These are phyloP conservation scores for Drosophila percnosoma DNA, from an alignment of 2,888 invertebrate species.

Conservation along the genomic window DNA sequence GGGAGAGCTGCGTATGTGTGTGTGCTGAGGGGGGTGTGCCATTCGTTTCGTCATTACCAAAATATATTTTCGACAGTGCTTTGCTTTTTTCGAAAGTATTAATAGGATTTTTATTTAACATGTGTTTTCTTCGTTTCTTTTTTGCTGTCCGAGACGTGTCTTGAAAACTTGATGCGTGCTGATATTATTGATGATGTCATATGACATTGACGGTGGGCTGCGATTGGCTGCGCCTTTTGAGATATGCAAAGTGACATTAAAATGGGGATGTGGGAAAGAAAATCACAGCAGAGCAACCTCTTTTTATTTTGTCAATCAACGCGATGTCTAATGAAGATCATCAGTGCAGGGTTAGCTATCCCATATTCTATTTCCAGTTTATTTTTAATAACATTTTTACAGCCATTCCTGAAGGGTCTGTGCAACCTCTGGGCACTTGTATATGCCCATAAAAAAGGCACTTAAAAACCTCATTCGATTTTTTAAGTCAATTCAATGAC, in stretches of 20 bases:
- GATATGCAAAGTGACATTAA: constrained; percentile 48
- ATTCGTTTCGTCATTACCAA: constrained; percentile 66
- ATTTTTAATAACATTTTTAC: constrained; percentile 22
- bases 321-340: constrained; percentile 7
- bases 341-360: not conserved
- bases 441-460: not conserved
- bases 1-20: constrained; percentile 2
- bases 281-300: not conserved
- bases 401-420: constrained; percentile 26
- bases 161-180: constrained; percentile 48
- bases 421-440: not conserved
- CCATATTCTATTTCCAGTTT: not conserved
- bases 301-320: constrained; percentile 14
- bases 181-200: constrained; percentile 64
- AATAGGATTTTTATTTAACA: constrained; percentile 77
- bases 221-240: not conserved
- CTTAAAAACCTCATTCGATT: constrained; percentile 16
- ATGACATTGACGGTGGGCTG: constrained; percentile 12
- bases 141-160: constrained; percentile 41
- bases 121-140: constrained; percentile 45
- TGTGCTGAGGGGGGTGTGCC: not conserved
- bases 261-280: constrained; percentile 36
- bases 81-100: constrained; percentile 61
- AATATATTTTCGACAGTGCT: constrained; percentile 39
- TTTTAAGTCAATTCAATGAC: constrained; percentile 18